These are phyloP conservation scores for Anticlea derivata DNA, from an alignment of 2,888 invertebrate species.

Conservation along the genomic window DNA sequence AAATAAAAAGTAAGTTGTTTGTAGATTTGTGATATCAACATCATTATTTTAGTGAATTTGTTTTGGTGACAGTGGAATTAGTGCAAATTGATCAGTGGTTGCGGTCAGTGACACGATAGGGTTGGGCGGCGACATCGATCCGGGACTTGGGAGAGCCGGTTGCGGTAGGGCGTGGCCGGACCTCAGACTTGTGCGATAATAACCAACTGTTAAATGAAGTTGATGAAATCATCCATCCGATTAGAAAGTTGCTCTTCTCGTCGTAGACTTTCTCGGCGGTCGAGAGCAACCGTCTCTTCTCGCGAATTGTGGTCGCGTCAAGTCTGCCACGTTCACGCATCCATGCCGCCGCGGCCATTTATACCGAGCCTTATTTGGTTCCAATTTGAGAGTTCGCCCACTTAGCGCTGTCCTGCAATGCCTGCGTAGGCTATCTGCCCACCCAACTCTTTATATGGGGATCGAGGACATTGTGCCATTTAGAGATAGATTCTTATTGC, in stretches of 20 bases:
- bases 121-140: conserved; percentile 56
- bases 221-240: conserved; percentile 38
- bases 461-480: conserved; percentile 33
- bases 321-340: conserved; percentile 70
- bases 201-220: conserved; percentile 13
- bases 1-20: conserved; percentile 80
- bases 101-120: conserved; percentile 76
- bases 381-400: conserved; percentile 68
- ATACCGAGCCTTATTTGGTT: conserved; percentile 72
- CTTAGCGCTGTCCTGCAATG: conserved; percentile 52
- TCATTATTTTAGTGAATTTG: conserved; percentile 48
- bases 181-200: conserved; percentile 27
- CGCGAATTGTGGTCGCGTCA: conserved; percentile 53
- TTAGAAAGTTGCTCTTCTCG: conserved; percentile 59
- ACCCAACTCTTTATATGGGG: conserved; percentile 51
- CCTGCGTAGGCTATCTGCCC: conserved; percentile 64
- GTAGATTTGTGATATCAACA: conserved; percentile 51
- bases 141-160: conserved; percentile 68
- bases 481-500: conserved; percentile 12
- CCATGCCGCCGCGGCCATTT: conserved; percentile 43
- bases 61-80: conserved; percentile 55
- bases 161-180: conserved; percentile 83
- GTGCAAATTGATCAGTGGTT: conserved; percentile 64
- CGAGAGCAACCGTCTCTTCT: conserved; percentile 47
- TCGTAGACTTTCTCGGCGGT: conserved; percentile 59